Evolutionary conservation across 2,888 invertebrate genomes (phyloP).

Genomic region (Tetragnatha montana): DNA sequence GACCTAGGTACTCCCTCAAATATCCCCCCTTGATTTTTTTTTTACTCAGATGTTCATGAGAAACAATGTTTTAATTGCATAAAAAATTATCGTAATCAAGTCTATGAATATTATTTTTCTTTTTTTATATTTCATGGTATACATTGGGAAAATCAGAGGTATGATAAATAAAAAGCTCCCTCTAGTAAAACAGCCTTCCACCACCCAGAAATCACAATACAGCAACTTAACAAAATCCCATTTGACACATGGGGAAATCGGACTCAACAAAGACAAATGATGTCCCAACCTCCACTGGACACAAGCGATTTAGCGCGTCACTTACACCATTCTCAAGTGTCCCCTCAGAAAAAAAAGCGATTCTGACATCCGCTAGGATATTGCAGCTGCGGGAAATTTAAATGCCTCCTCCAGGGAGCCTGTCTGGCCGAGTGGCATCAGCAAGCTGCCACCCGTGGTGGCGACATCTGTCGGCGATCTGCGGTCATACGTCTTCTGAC

Average conservation of each 20-base stretch:
- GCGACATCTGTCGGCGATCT: slow-evolving; percentile 70
- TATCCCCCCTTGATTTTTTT: too few species aligned
- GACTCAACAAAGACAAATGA: neutral
- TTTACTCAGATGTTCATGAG: too few species aligned
- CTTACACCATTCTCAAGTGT: neutral
- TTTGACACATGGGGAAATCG: neutral
- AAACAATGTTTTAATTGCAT: too few species aligned
- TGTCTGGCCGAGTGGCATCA: slow-evolving; percentile 59
- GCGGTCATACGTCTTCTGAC: slow-evolving; percentile 64
- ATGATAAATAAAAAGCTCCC: too few species aligned
- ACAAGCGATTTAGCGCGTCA: neutral
- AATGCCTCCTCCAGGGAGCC: slow-evolving; percentile 41
- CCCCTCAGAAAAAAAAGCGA: neutral
- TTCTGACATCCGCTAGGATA: slow-evolving; percentile 24
- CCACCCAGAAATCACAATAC: too few species aligned
- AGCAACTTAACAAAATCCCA: too few species aligned
- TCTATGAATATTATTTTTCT: too few species aligned
- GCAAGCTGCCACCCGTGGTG: slow-evolving; percentile 68
- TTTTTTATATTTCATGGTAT: too few species aligned
- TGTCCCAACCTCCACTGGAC: neutral
- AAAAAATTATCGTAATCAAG: too few species aligned
- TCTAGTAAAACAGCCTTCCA: too few species aligned
- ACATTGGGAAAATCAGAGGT: too few species aligned
- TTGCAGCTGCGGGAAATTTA: slow-evolving; percentile 58
- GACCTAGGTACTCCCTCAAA: too few species aligned